Conservation (phyloP, 2,113 vertebrate genomes). For the Osmerus mordax region DNA sequence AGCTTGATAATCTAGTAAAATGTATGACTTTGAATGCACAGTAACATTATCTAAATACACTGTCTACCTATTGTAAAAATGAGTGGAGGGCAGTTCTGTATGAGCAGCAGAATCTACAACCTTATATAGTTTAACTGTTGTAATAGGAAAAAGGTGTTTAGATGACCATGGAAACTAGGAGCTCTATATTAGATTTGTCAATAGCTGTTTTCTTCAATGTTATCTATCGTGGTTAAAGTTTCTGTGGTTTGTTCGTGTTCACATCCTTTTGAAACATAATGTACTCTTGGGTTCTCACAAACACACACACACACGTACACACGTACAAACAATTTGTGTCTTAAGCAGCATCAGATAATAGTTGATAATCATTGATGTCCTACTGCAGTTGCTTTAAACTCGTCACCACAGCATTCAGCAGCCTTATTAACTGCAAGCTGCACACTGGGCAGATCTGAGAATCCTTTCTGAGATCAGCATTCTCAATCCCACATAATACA, state of each 20-base stretch:
- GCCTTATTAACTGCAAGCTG: no score
- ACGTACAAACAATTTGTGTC: not conserved
- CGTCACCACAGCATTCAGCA: no score
- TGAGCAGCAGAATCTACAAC: constrained; percentile 14
- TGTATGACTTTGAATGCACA: not conserved
- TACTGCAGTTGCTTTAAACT: not conserved
- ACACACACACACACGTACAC: not conserved
- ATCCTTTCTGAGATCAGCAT: not conserved
- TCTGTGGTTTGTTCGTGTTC: constrained; percentile 43
- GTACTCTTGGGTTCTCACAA: not conserved
- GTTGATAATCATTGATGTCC: constrained; percentile 9
- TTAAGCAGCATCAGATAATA: constrained; percentile 1
- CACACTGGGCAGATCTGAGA: no score
- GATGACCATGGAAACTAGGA: constrained; percentile 61
- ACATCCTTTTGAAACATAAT: constrained; percentile 42
- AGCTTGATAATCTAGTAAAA: no score
- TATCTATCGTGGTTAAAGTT: constrained; percentile 50
- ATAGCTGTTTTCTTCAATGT: constrained; percentile 50
- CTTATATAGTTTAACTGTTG: constrained; percentile 32
- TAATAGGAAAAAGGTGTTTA: constrained; percentile 31
- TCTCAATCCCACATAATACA: not conserved
- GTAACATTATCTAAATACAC: not conserved
- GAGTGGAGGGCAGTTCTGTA: not conserved
- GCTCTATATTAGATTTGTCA: constrained; percentile 45
- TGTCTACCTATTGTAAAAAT: not conserved